Conservation (phyloP, 2,113 vertebrate genomes). For the Corythoichthys haematopterus region DNA sequence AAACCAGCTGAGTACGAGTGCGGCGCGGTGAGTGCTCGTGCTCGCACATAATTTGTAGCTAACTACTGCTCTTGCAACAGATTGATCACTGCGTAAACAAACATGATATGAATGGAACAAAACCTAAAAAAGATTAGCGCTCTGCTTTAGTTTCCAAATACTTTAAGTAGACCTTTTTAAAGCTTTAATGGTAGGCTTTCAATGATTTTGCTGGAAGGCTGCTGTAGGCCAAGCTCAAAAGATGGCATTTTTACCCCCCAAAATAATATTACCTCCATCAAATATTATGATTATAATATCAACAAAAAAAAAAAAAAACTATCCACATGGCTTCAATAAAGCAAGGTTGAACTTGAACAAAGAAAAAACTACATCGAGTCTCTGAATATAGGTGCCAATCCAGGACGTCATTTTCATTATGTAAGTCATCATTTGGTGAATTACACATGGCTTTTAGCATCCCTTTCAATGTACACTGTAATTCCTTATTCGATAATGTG, state of each 20-base stretch:
- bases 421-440: not conserved
- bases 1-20: slow-evolving; percentile 63
- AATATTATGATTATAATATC: no score
- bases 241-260: not conserved
- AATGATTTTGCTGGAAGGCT: not conserved
- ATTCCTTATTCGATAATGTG: not conserved
- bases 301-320: not conserved
- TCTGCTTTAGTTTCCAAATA: not conserved
- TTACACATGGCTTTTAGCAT: not conserved
- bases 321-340: not conserved
- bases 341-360: not conserved
- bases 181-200: not conserved
- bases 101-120: slow-evolving; percentile 32
- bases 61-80: slow-evolving; percentile 47
- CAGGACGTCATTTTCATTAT: not conserved
- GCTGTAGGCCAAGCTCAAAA: not conserved
- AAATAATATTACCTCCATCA: not conserved
- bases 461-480: not conserved
- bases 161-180: not conserved
- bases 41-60: slow-evolving; percentile 58
- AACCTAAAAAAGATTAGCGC: slow-evolving; percentile 8
- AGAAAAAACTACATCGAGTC: not conserved
- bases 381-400: not conserved
- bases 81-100: slow-evolving; percentile 51
- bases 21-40: slow-evolving; percentile 43